phyloP scores from a whole-genome alignment of 2,888 invertebrate genomes.

The Biston stratarius region DNA sequence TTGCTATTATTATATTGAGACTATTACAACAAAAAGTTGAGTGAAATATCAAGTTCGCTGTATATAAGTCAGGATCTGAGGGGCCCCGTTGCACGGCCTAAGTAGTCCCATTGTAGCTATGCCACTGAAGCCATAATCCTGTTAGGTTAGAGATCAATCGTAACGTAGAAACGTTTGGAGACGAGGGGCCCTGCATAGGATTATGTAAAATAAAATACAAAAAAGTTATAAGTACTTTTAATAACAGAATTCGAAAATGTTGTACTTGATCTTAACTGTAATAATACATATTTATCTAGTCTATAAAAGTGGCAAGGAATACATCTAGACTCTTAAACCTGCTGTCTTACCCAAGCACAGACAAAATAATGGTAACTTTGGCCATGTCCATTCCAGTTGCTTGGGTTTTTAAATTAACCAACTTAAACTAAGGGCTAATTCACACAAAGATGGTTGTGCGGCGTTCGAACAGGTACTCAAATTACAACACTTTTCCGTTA shows the following conservation, averaged over 20 bases:
- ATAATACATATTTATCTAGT: conserved; percentile 39
- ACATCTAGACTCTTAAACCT: background rate
- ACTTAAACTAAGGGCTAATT: background rate
- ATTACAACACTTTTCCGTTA: no score
- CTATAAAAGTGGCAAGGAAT: conserved; percentile 40
- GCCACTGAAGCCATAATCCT: no score
- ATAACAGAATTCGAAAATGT: conserved; percentile 54
- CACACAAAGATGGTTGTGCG: background rate
- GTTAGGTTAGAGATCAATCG: no score
- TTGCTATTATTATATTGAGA: no score
- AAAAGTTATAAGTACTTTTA: conserved; percentile 56
- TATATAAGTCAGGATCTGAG: no score
- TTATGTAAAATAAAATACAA: background rate
- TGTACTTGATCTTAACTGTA: conserved; percentile 33
- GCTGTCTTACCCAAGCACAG: background rate
- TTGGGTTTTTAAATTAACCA: background rate
- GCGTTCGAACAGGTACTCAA: background rate
- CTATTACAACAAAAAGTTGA: no score
- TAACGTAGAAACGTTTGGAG: no score
- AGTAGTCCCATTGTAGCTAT: no score
- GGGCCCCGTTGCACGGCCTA: no score
- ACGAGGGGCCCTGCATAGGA: no score
- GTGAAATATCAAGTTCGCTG: no score
- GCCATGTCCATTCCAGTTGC: background rate
- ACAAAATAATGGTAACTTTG: background rate